Evolutionary conservation across 1,140 invertebrate genomes (phyloP).

Genomic region (Kradibia gibbosae): DNA sequence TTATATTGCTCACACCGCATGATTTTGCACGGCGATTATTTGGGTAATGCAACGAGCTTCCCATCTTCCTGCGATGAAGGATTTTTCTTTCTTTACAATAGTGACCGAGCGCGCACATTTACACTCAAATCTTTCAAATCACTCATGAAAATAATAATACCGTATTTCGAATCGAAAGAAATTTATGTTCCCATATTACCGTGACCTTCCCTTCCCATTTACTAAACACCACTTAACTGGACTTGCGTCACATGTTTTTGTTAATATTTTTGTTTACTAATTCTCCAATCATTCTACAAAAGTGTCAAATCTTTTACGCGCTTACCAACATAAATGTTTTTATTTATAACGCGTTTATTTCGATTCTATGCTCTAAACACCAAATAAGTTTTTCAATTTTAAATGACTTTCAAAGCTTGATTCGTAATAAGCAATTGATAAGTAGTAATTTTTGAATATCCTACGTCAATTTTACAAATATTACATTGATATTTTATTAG

Average conservation of each 20-base stretch:
- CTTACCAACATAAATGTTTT: slow-evolving; percentile 8
- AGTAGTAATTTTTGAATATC: neutral
- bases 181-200: neutral
- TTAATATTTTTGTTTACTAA: slow-evolving; percentile 13
- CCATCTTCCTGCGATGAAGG: neutral
- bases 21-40: neutral
- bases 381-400: slow-evolving; percentile 5
- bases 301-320: slow-evolving; percentile 15
- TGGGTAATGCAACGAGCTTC: neutral
- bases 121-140: neutral
- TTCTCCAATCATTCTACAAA: neutral
- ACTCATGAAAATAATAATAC: neutral
- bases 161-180: neutral
- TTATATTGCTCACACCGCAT: too few relatives aligned
- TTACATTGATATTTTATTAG: neutral
- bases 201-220: neutral
- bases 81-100: too few relatives aligned
- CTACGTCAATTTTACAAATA: neutral
- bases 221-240: neutral
- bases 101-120: too few relatives aligned
- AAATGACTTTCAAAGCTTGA: neutral
- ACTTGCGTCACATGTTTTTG: neutral
- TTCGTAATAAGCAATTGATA: neutral
- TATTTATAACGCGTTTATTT: slow-evolving; percentile 11
- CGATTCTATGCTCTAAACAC: neutral